Base-by-base conservation (phyloP, 2,888 invertebrate species). In the Lamellibrachia satsuma region DNA sequence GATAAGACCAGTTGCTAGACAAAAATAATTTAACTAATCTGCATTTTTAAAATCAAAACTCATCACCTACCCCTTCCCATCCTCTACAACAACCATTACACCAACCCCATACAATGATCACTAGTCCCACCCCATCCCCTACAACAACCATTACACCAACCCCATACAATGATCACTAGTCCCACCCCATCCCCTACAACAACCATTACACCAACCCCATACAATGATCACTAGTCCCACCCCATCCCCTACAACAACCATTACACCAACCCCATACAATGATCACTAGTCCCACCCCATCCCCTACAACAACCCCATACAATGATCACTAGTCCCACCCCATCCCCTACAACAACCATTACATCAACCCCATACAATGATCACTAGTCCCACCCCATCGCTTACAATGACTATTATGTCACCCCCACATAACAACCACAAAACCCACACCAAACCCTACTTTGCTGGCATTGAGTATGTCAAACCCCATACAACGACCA, bases 61-160 rank as follows among this genome's bases (percentile, higher is more conserved):
- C 75, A 75, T 22, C 75, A 75, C 15, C 75, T 15, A 75, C 15
- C 75, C 15, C 0, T 75, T 1, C 60, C 9, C 60, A 60, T 15
- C 60, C 60, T 22, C 11, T 60, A 60, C 60, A 60, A 60, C 22
- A 22, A 60, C 60, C 52, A 52, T 2, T 52, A 52, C 4, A 7
- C 51, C 90, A 7, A 92, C 57, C 60, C 91, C n/a, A n/a, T 60
- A 91, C 91, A 91, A 51, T 27, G 39, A 55, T 57, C 9, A 92
- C 52, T 27, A 90, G 7, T n/a, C 55, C 52, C n/a, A 9, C 57
- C 27, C 39, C 39, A 92, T n/a, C n/a, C n/a, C n/a, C n/a, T n/a
- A n/a, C n/a, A n/a, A n/a, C n/a, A n/a, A n/a, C n/a, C n/a, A n/a
- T n/a, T n/a, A n/a, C n/a, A n/a, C n/a, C n/a, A n/a, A n/a, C n/a